Percentiles rank a stretch among this genome's conserved stretches.
Conservation (phyloP, 2,888 invertebrate species). For the Neoitamus cyanurus region DNA sequence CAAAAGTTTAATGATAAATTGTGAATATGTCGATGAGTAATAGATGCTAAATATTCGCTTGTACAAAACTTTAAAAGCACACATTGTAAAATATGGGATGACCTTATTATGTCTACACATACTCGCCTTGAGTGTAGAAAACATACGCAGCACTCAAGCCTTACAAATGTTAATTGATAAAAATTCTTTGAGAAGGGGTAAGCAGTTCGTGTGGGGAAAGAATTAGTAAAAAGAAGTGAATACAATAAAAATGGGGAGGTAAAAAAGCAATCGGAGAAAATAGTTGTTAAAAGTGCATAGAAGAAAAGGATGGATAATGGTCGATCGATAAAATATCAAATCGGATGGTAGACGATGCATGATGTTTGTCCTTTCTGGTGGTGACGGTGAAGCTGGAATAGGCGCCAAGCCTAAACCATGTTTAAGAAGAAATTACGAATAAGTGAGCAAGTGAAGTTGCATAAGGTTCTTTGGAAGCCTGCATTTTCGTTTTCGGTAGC, state of each 20-base stretch:
- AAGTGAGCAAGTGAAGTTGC: constrained; percentile 5
- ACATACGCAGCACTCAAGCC: background rate
- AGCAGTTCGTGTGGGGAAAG: background rate
- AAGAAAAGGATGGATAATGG: background rate
- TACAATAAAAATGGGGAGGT: background rate
- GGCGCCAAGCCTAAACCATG: background rate
- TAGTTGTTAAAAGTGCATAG: background rate
- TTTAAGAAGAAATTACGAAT: constrained; percentile 1
- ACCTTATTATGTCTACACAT: background rate
- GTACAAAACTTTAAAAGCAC: background rate
- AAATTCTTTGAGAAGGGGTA: background rate
- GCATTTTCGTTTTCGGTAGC: background rate
- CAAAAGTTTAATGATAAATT: no score
- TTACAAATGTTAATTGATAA: background rate
- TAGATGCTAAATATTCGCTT: background rate
- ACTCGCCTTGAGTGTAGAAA: background rate
- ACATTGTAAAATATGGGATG: background rate
- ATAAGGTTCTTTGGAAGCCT: background rate
- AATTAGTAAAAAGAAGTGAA: background rate
- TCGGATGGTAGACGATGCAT: background rate
- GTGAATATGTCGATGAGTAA: background rate
- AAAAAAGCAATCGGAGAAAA: background rate
- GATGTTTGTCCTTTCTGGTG: background rate
- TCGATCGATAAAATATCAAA: background rate
- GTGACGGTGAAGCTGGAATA: background rate